Percentiles rank a stretch among this genome's conserved stretches.
These are phyloP conservation scores for Harpalus rufipes DNA, from an alignment of 2,888 invertebrate genomes.

Conservation along the genomic window DNA sequence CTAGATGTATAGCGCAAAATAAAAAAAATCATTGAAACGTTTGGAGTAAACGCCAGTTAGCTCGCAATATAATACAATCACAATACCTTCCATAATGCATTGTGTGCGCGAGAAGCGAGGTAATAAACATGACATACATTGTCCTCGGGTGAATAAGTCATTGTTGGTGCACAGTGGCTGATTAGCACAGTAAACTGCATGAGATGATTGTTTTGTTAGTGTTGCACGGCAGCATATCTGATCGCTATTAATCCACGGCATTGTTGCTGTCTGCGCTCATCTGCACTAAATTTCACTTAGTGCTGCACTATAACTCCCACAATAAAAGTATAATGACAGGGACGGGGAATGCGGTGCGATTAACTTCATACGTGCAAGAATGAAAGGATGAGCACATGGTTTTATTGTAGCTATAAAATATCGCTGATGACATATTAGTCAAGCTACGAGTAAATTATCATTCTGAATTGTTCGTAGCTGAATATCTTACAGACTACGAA, in stretches of 20 bases:
- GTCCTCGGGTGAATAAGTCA: constrained; percentile 15
- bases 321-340: constrained; percentile 31
- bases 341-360: not conserved
- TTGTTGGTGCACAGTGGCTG: constrained; percentile 9
- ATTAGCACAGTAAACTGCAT: constrained; percentile 41
- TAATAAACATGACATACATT: constrained; percentile 20
- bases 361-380: not conserved
- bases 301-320: not conserved
- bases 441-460: no score
- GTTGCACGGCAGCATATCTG: constrained; percentile 13
- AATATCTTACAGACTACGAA: no score
- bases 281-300: constrained; percentile 46
- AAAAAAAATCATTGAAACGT: no score
- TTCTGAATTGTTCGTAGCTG: no score
- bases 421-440: no score
- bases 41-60: no score
- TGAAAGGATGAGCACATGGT: no score
- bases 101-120: not conserved
- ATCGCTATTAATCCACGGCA: constrained; percentile 40
- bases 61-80: not conserved
- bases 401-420: no score
- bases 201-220: constrained; percentile 35
- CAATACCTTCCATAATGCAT: not conserved
- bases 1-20: no score
- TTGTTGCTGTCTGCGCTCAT: constrained; percentile 15